Base-by-base conservation (phyloP, 2,113 vertebrate species). In the Charadrius vociferus region DNA sequence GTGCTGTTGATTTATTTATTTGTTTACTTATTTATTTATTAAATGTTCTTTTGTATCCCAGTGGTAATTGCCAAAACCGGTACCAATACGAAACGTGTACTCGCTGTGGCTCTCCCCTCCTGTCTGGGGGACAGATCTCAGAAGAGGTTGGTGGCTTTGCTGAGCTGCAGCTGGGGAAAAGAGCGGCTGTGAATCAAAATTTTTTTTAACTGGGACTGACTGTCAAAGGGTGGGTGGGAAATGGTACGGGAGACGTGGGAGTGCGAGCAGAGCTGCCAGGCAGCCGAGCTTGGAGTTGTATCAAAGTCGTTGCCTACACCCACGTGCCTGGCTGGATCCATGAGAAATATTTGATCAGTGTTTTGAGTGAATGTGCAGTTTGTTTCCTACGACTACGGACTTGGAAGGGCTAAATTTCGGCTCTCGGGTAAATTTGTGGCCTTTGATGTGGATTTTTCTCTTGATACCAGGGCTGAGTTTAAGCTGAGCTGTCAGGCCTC, bases 21-120 rank as follows among this genome's bases (percentile, higher is more conserved):
- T 86, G 23, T 85, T 91, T 83, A 52, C 78, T 68, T 86, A 77
- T 43, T 88, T 93, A 85, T 96, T 97, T 86, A 86, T 53, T 72
- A 83, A 29, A 52, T 55, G 30, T 30, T 72, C 62, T 86, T 93
- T 85, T 41, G 52, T 74, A 27, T 88, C 85, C 62, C 67, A 43
- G 39, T 26, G 47, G 20, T 65, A 14, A 4, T 43, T 73, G 86
- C 91, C 86, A 79, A 71, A 83, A 41, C 34, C 0, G 3, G 83
- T 92, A 94, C 93, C 83, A 34, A 5, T 30, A 14, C 6, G 59
- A 55, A 45, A 26, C 4, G 0, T 1, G 36, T 10, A 6, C 77
- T 91, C 3, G 2, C 93, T 12, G 50, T 43, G 81, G 39, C 49
- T 85, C 39, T 0, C 43, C 4, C 55, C 62, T 56, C 23, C 7